These are phyloP conservation scores for Pandemis heparana DNA, from an alignment of 2,888 invertebrate species.

Conservation along the genomic window DNA sequence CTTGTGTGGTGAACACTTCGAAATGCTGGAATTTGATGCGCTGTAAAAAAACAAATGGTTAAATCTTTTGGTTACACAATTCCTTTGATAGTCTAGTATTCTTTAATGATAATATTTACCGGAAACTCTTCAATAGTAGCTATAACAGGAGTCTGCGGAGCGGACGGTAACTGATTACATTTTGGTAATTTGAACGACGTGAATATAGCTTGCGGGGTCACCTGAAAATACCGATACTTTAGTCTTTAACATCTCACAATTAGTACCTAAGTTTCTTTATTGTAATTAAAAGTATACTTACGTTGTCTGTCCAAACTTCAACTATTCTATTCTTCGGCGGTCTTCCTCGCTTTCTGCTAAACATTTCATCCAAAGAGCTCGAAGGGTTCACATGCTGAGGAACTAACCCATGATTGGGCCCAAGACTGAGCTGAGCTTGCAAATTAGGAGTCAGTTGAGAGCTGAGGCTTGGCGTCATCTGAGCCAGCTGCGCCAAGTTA, in stretches of 20 bases:
- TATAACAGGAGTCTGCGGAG: slow-evolving; percentile 74
- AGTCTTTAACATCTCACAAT: not conserved
- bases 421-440: slow-evolving; percentile 76
- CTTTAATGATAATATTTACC: slow-evolving; percentile 60
- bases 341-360: slow-evolving; percentile 95
- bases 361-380: slow-evolving; percentile 95
- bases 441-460: slow-evolving; percentile 77
- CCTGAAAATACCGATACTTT: slow-evolving; percentile 62
- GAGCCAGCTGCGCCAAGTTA: slow-evolving; percentile 78
- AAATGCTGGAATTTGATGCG: slow-evolving; percentile 87
- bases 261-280: not conserved
- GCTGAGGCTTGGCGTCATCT: slow-evolving; percentile 78
- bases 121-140: slow-evolving; percentile 80
- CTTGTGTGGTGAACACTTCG: slow-evolving; percentile 86
- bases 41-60: slow-evolving; percentile 56
- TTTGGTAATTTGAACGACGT: slow-evolving; percentile 97
- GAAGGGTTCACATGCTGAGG: slow-evolving; percentile 82
- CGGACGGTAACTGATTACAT: slow-evolving; percentile 78
- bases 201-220: slow-evolving; percentile 95
- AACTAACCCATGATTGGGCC: slow-evolving; percentile 68
- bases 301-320: slow-evolving; percentile 95
- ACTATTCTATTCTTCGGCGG: slow-evolving; percentile 98
- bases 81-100: not conserved
- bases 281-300: slow-evolving; percentile 71
- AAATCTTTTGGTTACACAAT: not conserved